Base-by-base conservation (phyloP, 2,797 vertebrate genomes). In the Alectoris magna region DNA sequence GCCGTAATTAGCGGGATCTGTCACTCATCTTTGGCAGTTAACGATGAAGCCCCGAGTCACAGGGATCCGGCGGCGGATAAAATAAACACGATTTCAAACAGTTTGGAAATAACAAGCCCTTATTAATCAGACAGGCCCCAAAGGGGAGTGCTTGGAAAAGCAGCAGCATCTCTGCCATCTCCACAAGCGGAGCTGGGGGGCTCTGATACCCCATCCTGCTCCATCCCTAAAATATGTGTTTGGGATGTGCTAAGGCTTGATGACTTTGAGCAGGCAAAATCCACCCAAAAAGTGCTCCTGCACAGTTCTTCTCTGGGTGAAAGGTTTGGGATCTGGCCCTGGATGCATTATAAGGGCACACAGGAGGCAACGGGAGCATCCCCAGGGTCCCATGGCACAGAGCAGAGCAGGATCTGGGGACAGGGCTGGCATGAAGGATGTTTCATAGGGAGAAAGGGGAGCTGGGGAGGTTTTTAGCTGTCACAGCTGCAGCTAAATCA, bases 21-120 rank as follows among this genome's bases (percentile, higher is more conserved):
- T 96, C 96, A 97, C 92, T 97, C 95, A 96, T 96, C 93, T 97
- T 80, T 95, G 95, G 94, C 95, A 95, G 92, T 93, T 94, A 95
- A 93, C 79, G 88, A 92, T 89, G 94, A 55, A 91, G 95, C 96
- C 91, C 87, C 86, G 87, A 97, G 96, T 96, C 95, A 95, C 77
- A 96, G 94, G 91, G 96, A 97, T 95, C 91, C 89, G 5, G 90
- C 56, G 0, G 93, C 90, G 85, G 90, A 94, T 93, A 96, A 97
- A 96, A 95, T 95, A 96, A 96, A 95, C 87, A 93, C 81, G 43
- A 69, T 96, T 96, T 94, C 94, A 96, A 96, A 93, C 87, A 95
- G 93, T 96, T 95, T 94, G 95, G 91, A 95, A 96, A 95, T 95
- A 96, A 93, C 93, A 95, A 93, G 84, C 84, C 93, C 89, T 95